phyloP scores from a whole-genome alignment of 2,888 invertebrate genomes.

The Polyommatus iphigenia region DNA sequence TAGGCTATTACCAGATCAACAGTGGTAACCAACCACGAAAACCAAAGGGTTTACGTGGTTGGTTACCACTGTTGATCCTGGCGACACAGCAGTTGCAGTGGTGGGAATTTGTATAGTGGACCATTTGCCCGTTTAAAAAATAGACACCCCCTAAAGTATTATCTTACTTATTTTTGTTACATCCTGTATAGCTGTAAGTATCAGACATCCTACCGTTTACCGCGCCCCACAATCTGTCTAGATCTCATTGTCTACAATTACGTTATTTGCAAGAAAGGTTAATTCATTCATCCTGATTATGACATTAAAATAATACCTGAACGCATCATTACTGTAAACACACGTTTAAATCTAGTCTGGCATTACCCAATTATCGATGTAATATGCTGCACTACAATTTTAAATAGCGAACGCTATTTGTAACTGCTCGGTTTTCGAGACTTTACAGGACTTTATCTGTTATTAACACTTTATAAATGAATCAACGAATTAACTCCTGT shows the following conservation, averaged over 20 bases:
- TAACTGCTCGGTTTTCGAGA: background rate
- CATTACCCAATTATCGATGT: constrained; percentile 10
- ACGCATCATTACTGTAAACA: constrained; percentile 6
- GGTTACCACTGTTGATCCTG: too few relatives aligned
- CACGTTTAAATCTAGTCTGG: background rate
- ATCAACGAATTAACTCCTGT: background rate
- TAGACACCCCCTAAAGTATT: too few relatives aligned
- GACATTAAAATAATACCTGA: constrained; percentile 20
- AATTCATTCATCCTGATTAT: constrained; percentile 18
- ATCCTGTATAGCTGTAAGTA: background rate
- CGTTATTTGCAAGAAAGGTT: constrained; percentile 22
- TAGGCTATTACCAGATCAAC: too few relatives aligned
- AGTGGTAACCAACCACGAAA: too few relatives aligned
- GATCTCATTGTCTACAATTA: constrained; percentile 13
- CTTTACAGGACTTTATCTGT: too few relatives aligned
- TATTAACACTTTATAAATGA: background rate
- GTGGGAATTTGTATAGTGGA: too few relatives aligned
- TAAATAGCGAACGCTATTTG: background rate
- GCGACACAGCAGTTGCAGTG: too few relatives aligned
- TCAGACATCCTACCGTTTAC: background rate
- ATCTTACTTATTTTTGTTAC: too few relatives aligned
- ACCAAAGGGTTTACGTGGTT: too few relatives aligned
- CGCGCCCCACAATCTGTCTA: background rate
- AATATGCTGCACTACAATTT: background rate
- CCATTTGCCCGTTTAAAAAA: too few relatives aligned